phyloP scores from a whole-genome alignment of 2,797 vertebrate species.

The Pseudochirops cupreus region DNA sequence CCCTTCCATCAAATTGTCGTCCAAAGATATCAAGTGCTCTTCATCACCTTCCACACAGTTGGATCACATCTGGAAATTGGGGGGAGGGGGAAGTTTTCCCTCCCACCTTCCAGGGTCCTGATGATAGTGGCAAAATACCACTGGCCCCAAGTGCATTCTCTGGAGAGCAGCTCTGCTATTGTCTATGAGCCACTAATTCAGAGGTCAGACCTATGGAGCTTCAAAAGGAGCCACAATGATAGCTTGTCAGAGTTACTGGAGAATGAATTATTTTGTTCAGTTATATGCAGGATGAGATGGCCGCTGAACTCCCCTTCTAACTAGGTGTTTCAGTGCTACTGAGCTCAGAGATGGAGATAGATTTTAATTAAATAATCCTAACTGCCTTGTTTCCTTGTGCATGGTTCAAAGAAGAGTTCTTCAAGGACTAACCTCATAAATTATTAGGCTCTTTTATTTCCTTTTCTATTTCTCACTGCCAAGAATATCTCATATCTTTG shows the following conservation, averaged over 20 bases:
- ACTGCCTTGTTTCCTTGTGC: constrained; percentile 45
- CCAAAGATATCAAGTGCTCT: not conserved
- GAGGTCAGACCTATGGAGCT: not conserved
- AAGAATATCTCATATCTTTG: constrained; percentile 69
- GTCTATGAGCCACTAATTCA: constrained; percentile 13
- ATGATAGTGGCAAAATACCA: not conserved
- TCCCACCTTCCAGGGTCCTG: not conserved
- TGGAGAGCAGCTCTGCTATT: not conserved
- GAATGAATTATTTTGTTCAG: not conserved
- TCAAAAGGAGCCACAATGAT: not conserved
- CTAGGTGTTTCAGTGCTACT: not conserved
- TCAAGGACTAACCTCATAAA: constrained; percentile 59
- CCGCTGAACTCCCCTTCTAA: not conserved
- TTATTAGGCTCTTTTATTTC: constrained; percentile 65
- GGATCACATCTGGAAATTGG: not conserved
- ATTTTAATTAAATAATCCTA: constrained; percentile 50
- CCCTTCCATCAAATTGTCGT: not conserved
- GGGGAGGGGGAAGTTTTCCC: not conserved
- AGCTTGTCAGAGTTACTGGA: not conserved
- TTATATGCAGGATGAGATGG: not conserved
- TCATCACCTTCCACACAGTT: not conserved
- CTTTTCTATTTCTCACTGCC: constrained; percentile 53
- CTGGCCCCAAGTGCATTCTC: not conserved
- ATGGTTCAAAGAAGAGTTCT: constrained; percentile 54
- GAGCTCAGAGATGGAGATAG: not conserved